Conservation (phyloP, 2,888 invertebrate genomes). For the Pyrrhosoma nymphula region DNA sequence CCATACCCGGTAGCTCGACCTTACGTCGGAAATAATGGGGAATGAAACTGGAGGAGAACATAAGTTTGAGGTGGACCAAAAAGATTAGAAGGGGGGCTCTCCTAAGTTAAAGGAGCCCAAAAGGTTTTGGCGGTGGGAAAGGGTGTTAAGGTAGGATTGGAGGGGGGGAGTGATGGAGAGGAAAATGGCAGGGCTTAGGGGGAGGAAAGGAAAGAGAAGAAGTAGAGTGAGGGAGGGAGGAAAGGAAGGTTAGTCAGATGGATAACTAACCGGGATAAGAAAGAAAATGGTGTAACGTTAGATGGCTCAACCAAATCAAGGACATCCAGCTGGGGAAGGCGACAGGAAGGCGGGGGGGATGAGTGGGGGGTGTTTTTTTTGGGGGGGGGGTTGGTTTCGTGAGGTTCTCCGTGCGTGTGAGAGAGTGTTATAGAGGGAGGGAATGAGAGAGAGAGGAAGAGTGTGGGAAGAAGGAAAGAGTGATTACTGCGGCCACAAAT, state of each 20-base stretch:
- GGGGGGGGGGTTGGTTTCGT: background rate
- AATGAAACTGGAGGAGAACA: conserved; percentile 45
- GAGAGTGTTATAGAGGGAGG: background rate
- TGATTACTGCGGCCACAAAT: conserved; percentile 59
- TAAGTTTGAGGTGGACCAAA: background rate
- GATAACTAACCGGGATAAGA: conserved; percentile 12
- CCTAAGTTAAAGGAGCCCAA: conserved; percentile 9
- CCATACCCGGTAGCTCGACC: background rate
- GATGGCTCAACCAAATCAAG: conserved; percentile 36
- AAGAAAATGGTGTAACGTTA: conserved; percentile 36
- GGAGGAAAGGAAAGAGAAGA: background rate
- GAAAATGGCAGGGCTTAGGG: background rate
- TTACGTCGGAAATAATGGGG: conserved; percentile 29
- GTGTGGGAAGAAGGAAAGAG: background rate
- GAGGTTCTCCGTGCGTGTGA: background rate
- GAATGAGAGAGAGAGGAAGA: background rate
- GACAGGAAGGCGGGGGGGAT: background rate
- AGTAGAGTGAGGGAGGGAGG: background rate
- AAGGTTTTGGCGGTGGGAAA: background rate
- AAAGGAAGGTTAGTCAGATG: background rate
- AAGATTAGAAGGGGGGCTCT: background rate
- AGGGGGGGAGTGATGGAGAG: background rate
- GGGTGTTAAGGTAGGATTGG: background rate
- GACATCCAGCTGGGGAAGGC: background rate
- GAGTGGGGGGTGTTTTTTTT: background rate